Evolutionary conservation across 1,140 invertebrate species (phyloP).

Genomic region (Hydropsyche tenuis): DNA sequence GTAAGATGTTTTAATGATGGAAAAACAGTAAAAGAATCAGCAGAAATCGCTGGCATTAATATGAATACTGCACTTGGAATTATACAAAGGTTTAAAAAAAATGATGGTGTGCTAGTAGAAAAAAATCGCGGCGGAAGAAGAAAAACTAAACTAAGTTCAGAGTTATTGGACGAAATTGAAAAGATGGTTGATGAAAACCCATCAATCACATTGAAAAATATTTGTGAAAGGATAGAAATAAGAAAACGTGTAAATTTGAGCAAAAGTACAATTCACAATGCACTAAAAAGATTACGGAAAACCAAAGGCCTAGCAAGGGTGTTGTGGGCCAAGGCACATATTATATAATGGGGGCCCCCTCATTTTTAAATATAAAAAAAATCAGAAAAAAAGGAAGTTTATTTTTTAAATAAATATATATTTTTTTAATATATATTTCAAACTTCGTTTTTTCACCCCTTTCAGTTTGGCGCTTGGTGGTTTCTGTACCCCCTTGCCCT

Average conservation of each 20-base stretch:
- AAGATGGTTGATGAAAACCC: background rate
- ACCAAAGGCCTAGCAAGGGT: too few species aligned
- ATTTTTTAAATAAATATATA: too few species aligned
- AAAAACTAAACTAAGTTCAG: background rate
- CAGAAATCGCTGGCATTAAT: background rate
- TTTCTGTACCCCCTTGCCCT: too few species aligned
- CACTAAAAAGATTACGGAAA: background rate
- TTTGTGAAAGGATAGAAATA: background rate
- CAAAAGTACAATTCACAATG: constrained; percentile 5
- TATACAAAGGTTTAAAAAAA: background rate
- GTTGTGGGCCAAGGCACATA: too few species aligned
- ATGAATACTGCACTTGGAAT: background rate
- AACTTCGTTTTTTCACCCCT: too few species aligned
- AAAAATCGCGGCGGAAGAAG: background rate
- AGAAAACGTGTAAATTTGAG: background rate
- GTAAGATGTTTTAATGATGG: background rate
- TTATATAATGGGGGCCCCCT: too few species aligned
- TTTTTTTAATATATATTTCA: too few species aligned
- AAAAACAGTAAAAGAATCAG: constrained; percentile 8
- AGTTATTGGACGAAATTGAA: constrained; percentile 1
- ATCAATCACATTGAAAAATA: background rate
- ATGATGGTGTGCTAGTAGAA: background rate
- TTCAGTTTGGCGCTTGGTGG: too few species aligned
- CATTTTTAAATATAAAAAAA: too few species aligned
- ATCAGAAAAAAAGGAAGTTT: too few species aligned